A percentile compares a stretch with the other conserved stretches of the same genome.
phyloP scores from a whole-genome alignment of 2,797 vertebrate species.

The Ispidina picta region DNA sequence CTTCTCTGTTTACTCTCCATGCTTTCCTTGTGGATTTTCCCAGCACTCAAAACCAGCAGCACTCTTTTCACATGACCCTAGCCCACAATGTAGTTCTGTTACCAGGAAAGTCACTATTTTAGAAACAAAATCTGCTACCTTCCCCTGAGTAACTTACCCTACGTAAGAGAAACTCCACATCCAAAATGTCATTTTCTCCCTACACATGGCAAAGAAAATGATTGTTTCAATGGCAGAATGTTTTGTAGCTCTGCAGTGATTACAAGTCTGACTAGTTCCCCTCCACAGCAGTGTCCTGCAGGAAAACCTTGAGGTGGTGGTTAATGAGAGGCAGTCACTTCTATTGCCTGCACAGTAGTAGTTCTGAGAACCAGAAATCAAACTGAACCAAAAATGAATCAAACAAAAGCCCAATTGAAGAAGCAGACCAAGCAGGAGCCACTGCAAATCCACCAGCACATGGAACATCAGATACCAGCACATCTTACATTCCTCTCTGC shows the following conservation, averaged over 20 bases:
- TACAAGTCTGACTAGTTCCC: background rate
- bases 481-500: background rate
- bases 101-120: background rate
- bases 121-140: background rate
- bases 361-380: background rate
- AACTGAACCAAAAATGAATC: background rate
- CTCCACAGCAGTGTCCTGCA: background rate
- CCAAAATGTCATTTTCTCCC: background rate
- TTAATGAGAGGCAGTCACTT: background rate
- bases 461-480: background rate
- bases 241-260: background rate
- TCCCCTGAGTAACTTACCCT: background rate
- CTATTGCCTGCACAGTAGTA: background rate
- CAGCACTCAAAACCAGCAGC: background rate
- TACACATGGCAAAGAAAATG: background rate
- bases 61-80: background rate
- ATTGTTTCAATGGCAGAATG: background rate
- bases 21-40: background rate
- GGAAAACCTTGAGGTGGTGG: background rate
- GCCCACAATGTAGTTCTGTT: background rate
- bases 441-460: background rate
- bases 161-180: background rate
- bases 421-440: background rate
- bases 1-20: background rate
- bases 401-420: background rate